Evolutionary conservation across 1,140 invertebrate genomes (phyloP).

Genomic region (Halictus rubicundus): DNA sequence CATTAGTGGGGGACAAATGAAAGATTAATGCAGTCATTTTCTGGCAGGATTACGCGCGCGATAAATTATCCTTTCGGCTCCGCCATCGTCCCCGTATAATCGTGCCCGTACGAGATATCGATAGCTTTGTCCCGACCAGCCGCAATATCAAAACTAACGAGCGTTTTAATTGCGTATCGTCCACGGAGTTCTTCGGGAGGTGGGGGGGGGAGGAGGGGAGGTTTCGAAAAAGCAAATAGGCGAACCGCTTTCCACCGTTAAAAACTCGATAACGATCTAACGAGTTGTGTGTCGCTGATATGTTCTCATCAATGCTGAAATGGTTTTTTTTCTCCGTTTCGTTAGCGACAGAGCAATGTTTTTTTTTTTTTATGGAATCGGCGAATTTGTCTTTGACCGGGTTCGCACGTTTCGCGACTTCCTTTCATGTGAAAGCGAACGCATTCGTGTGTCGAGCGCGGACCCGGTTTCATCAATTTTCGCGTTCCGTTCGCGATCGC

Average conservation of each 20-base stretch:
- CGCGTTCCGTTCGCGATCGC: not conserved
- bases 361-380: not conserved
- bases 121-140: constrained; percentile 10
- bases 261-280: constrained; percentile 19
- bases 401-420: constrained; percentile 8
- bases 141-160: constrained; percentile 45
- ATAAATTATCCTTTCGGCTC: not conserved
- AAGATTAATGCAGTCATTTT: not conserved
- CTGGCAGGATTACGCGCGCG: not conserved
- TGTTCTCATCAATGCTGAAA: constrained; percentile 1
- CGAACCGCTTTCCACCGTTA: not conserved
- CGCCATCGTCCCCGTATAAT: not conserved
- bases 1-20: too few species aligned
- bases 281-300: constrained; percentile 1
- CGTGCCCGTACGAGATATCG: constrained; percentile 18
- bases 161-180: constrained; percentile 57
- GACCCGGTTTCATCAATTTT: not conserved
- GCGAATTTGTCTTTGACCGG: not conserved
- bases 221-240: constrained; percentile 14
- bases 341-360: not conserved
- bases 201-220: too few species aligned
- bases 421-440: not conserved
- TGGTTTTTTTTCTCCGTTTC: not conserved
- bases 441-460: not conserved
- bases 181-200: constrained; percentile 1